These are phyloP conservation scores for Epinotia demarniana DNA, from an alignment of 2,888 invertebrate species.

Conservation along the genomic window DNA sequence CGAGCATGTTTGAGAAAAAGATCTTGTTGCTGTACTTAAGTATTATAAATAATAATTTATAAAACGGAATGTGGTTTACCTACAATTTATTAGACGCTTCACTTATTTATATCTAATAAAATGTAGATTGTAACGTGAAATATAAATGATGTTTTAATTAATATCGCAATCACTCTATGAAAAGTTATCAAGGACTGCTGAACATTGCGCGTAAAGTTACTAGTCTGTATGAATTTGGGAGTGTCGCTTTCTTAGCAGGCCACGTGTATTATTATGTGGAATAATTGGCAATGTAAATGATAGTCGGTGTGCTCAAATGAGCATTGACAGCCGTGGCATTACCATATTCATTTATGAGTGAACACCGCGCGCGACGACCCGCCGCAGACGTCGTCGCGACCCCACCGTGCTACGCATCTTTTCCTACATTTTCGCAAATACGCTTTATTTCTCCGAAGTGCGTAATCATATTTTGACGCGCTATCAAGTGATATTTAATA, in stretches of 20 bases:
- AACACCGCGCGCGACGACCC: slow-evolving; percentile 68
- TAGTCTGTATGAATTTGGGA: slow-evolving; percentile 23
- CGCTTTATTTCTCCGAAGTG: slow-evolving; percentile 50
- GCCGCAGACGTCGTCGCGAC: slow-evolving; percentile 69
- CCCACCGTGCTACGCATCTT: slow-evolving; percentile 58
- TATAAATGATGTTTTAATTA: background rate
- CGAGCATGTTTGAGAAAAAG: too few species aligned
- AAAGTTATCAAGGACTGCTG: background rate
- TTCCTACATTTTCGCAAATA: slow-evolving; percentile 41
- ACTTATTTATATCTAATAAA: background rate
- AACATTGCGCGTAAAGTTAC: slow-evolving; percentile 13
- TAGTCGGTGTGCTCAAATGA: slow-evolving; percentile 68
- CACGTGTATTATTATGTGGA: slow-evolving; percentile 59
- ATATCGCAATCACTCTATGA: too few species aligned
- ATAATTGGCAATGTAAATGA: slow-evolving; percentile 72
- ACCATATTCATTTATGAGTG: slow-evolving; percentile 78
- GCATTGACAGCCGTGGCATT: slow-evolving; percentile 70
- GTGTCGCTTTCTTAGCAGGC: slow-evolving; percentile 45
- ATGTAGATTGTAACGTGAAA: background rate
- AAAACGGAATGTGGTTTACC: background rate
- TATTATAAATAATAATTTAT: background rate
- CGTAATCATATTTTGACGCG: slow-evolving; percentile 75
- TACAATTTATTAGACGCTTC: background rate
- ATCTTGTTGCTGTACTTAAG: background rate
- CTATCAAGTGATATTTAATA: slow-evolving; percentile 75